A percentile compares a stretch with the other conserved stretches of the same genome.
Conservation (phyloP, 2,797 vertebrate genomes). For the Bradypus variegatus region DNA sequence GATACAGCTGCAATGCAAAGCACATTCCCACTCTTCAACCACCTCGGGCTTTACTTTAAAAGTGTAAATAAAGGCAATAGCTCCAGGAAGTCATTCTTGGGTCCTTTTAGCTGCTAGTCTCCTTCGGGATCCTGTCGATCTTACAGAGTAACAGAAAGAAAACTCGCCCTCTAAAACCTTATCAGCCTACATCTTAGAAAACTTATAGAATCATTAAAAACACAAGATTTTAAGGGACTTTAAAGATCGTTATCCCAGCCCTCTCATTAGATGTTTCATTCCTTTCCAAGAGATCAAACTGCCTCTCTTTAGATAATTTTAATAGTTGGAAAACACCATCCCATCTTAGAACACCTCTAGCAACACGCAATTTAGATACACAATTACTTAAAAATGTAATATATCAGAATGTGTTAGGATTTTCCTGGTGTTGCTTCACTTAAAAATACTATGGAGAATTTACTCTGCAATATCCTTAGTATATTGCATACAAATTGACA, state of each 20-base stretch:
- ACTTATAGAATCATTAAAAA: slow-evolving; percentile 18
- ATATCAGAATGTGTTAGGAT: slow-evolving; percentile 12
- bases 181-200: not conserved
- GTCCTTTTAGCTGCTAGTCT: not conserved
- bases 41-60: not conserved
- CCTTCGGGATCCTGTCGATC: not conserved
- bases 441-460: slow-evolving; percentile 10
- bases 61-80: not conserved
- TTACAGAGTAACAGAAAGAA: not conserved
- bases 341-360: not conserved
- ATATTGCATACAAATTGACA: not conserved
- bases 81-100: slow-evolving; percentile 2
- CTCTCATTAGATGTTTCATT: not conserved
- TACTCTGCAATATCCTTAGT: not conserved
- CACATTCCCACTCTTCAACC: not conserved
- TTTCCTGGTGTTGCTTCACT: not conserved
- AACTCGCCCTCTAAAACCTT: not conserved
- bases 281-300: not conserved
- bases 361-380: not conserved
- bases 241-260: not conserved
- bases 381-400: not conserved
- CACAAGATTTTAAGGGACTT: not conserved
- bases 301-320: not conserved
- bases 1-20: not conserved
- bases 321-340: not conserved